These are phyloP conservation scores for Elymnias hypermnestra DNA, from an alignment of 1,140 invertebrate species.

Conservation along the genomic window DNA sequence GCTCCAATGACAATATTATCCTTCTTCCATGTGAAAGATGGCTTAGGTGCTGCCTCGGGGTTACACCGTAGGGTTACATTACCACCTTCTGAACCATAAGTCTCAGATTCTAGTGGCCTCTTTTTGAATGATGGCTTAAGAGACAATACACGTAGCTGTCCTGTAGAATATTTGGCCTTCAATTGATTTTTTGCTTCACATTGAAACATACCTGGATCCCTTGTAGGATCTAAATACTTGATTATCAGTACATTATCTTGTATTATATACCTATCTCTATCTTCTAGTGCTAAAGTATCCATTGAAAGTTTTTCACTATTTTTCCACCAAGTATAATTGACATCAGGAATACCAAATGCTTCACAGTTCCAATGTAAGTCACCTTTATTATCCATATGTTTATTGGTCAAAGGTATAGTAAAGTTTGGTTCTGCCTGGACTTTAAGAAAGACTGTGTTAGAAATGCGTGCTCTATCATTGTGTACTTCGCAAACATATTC, in stretches of 20 bases:
- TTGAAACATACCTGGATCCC: conserved; percentile 97
- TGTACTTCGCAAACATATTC: conserved; percentile 93
- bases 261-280: conserved; percentile 86
- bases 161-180: conserved; percentile 91
- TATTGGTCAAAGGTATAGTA: conserved; percentile 91
- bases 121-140: conserved; percentile 95
- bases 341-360: conserved; percentile 96
- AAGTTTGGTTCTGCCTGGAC: conserved; percentile 96
- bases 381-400: conserved; percentile 90
- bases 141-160: conserved; percentile 90
- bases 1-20: conserved; percentile 88
- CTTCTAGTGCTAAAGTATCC: conserved; percentile 80
- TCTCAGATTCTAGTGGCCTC: conserved; percentile 89
- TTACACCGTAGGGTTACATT: conserved; percentile 95
- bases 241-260: conserved; percentile 94
- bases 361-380: conserved; percentile 95
- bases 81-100: conserved; percentile 92
- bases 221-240: conserved; percentile 83
- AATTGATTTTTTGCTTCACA: conserved; percentile 94
- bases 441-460: conserved; percentile 86
- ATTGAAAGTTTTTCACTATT: conserved; percentile 86
- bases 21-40: conserved; percentile 94
- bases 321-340: conserved; percentile 94
- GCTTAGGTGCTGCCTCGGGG: conserved; percentile 95
- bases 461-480: conserved; percentile 88